Conservation (phyloP, 1,140 invertebrate species). For the Ptiloglossa arizonensis region DNA sequence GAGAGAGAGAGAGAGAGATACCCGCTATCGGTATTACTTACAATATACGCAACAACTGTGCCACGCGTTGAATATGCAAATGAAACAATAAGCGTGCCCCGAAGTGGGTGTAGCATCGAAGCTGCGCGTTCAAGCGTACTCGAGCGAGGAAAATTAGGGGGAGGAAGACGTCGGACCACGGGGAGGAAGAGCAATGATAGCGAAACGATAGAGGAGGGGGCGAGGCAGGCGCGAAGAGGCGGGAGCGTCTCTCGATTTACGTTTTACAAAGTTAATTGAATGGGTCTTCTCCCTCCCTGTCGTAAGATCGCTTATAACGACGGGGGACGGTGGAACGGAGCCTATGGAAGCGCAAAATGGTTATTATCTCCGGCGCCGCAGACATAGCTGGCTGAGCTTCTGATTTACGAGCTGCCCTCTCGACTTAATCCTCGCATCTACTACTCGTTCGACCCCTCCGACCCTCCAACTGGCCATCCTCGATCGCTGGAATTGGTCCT, state of each 20-base stretch:
- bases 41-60: background rate
- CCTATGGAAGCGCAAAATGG: conserved; percentile 77
- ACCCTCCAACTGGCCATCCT: background rate
- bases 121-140: background rate
- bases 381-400: conserved; percentile 71
- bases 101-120: background rate
- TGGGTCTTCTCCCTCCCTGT: conserved; percentile 49
- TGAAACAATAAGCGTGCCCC: conserved; percentile 17
- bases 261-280: conserved; percentile 72
- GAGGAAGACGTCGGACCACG: no score
- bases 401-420: conserved; percentile 75
- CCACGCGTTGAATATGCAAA: conserved; percentile 17
- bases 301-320: conserved; percentile 69
- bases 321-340: conserved; percentile 60
- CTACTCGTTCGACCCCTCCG: conserved; percentile 62
- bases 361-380: conserved; percentile 74
- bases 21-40: background rate
- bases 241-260: conserved; percentile 62
- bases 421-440: conserved; percentile 72
- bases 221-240: conserved; percentile 10
- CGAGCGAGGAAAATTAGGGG: background rate
- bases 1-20: no score
- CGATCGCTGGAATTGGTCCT: conserved; percentile 48
- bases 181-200: conserved; percentile 4
- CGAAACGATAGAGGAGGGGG: conserved; percentile 13